A percentile compares a stretch with the other conserved stretches of the same genome.
Conservation (phyloP, 2,113 vertebrate genomes). For the Girardinichthys multiradiatus region DNA sequence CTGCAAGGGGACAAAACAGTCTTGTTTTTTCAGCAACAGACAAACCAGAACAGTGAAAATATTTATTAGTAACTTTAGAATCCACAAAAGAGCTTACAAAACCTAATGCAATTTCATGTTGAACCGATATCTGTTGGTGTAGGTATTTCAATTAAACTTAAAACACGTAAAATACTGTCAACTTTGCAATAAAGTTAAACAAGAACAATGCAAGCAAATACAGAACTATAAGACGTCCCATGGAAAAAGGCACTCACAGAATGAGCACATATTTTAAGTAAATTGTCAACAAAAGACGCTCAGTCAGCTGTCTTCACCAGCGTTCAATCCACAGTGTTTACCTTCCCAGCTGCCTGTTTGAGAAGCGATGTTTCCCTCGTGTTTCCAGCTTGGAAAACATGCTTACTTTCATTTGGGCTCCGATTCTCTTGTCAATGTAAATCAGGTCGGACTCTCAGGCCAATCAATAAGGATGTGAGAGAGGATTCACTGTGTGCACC, state of each 20-base stretch:
- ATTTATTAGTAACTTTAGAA: too few species aligned
- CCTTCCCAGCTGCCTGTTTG: slow-evolving; percentile 43
- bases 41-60: background rate
- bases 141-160: background rate
- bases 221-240: too few species aligned
- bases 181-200: too few species aligned
- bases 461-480: slow-evolving; percentile 65
- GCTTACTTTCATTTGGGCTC: slow-evolving; percentile 63
- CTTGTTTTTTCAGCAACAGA: background rate
- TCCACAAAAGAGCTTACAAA: background rate
- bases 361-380: slow-evolving; percentile 25
- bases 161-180: background rate
- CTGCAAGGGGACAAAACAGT: background rate
- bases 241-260: too few species aligned
- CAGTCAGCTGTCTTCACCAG: slow-evolving; percentile 35
- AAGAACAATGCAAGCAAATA: too few species aligned
- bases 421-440: slow-evolving; percentile 60
- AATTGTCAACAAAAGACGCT: slow-evolving; percentile 26
- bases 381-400: slow-evolving; percentile 67
- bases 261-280: background rate
- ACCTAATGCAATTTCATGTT: background rate
- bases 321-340: slow-evolving; percentile 42
- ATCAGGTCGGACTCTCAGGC: slow-evolving; percentile 57
- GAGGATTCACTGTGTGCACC: slow-evolving; percentile 56
- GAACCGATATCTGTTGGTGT: background rate